Conservation (phyloP, 2,113 vertebrate species). For the Acrocephalus arundinaceus region DNA sequence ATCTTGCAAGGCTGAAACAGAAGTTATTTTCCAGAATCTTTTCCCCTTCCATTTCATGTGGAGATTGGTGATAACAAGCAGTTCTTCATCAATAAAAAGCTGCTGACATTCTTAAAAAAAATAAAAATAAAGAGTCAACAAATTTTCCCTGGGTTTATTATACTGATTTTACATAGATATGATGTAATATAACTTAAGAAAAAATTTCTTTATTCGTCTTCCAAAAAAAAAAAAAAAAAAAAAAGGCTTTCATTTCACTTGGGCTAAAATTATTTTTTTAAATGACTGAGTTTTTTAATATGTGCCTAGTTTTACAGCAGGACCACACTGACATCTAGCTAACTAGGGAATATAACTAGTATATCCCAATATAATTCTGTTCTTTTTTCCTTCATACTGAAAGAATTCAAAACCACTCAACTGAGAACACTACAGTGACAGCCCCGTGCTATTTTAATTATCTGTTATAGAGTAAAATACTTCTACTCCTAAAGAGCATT, state of each 20-base stretch:
- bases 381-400: neutral
- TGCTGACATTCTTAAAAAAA: neutral
- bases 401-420: neutral
- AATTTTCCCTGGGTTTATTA: neutral
- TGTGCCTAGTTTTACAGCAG: neutral
- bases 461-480: neutral
- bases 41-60: conserved; percentile 26
- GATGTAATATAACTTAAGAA: neutral
- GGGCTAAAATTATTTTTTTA: neutral
- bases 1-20: conserved; percentile 12
- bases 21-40: neutral
- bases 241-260: neutral
- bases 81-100: neutral
- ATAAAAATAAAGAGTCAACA: neutral
- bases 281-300: neutral
- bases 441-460: neutral
- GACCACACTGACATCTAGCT: neutral
- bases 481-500: neutral
- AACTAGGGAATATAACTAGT: neutral
- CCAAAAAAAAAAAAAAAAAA: neutral
- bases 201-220: neutral
- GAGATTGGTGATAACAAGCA: neutral
- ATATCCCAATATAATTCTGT: neutral
- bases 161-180: neutral
- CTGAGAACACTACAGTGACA: neutral